Conservation (phyloP, 2,888 invertebrate genomes). For the Drosophila mimetica region DNA sequence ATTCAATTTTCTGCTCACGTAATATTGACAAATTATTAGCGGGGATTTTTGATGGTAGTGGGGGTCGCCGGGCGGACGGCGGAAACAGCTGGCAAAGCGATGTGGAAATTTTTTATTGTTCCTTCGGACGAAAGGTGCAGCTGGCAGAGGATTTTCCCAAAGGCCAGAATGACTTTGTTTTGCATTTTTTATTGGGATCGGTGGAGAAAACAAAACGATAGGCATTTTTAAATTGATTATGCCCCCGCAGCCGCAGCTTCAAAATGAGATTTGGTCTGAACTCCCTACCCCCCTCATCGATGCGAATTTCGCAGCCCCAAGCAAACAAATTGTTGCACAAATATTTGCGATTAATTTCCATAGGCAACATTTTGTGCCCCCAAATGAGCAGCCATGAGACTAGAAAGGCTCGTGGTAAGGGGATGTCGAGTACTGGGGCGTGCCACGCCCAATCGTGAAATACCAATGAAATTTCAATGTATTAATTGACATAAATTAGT, state of each 20-base stretch:
- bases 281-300: slow-evolving; percentile 8
- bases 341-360: slow-evolving; percentile 78
- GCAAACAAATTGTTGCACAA: slow-evolving; percentile 72
- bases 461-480: slow-evolving; percentile 60
- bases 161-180: slow-evolving; percentile 49
- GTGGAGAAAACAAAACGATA: slow-evolving; percentile 10
- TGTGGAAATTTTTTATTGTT: slow-evolving; percentile 52
- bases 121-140: slow-evolving; percentile 61
- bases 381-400: slow-evolving; percentile 21
- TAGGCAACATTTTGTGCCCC: slow-evolving; percentile 55
- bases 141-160: slow-evolving; percentile 51
- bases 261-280: slow-evolving; percentile 28
- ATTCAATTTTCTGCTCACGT: slow-evolving; percentile 82
- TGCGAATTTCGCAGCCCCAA: slow-evolving; percentile 29
- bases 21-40: slow-evolving; percentile 83
- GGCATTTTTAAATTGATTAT: slow-evolving; percentile 75
- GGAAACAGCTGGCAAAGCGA: slow-evolving; percentile 42
- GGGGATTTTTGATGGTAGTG: slow-evolving; percentile 75
- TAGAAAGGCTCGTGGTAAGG: no score
- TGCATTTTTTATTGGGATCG: slow-evolving; percentile 56
- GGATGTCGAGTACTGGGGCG: background rate
- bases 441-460: slow-evolving; percentile 18
- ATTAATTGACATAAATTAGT: slow-evolving; percentile 76
- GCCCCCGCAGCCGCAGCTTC: slow-evolving; percentile 11
- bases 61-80: slow-evolving; percentile 19